phyloP scores from a whole-genome alignment of 1,140 invertebrate species.

The Ridgeia piscesae region DNA sequence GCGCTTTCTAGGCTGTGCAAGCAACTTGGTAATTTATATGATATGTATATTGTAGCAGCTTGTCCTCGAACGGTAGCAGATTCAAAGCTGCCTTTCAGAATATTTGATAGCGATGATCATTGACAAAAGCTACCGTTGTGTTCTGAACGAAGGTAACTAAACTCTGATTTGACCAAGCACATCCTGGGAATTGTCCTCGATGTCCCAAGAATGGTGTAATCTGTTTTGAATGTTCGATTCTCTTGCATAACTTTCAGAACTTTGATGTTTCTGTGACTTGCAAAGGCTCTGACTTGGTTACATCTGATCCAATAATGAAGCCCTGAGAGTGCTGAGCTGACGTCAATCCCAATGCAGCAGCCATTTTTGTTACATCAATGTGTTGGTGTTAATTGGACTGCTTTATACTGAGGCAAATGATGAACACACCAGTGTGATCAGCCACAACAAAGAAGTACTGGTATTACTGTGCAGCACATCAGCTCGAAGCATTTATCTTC shows the following conservation, averaged over 20 bases:
- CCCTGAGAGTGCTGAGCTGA: background rate
- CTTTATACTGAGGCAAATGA: background rate
- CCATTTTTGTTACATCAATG: background rate
- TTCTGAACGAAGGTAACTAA: background rate
- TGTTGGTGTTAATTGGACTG: background rate
- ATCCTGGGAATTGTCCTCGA: background rate
- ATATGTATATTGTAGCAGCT: background rate
- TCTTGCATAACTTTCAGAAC: background rate
- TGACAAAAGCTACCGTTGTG: background rate
- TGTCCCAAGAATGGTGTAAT: background rate
- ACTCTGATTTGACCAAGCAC: background rate
- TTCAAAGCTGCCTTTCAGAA: background rate
- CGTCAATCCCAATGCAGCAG: background rate
- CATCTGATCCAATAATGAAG: background rate
- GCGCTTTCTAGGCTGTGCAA: background rate
- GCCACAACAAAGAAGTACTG: background rate
- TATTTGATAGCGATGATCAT: conserved; percentile 15
- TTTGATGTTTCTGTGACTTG: background rate
- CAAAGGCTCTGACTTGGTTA: background rate
- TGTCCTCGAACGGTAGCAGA: background rate
- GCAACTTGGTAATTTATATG: conserved; percentile 15
- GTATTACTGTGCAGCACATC: background rate
- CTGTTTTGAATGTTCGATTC: background rate
- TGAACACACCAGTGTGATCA: conserved; percentile 8
- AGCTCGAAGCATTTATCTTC: background rate